A percentile compares a stretch with the other conserved stretches of the same genome.
These are phyloP conservation scores for Oreotrochilus melanogaster DNA, from an alignment of 2,113 vertebrate genomes.

Conservation along the genomic window DNA sequence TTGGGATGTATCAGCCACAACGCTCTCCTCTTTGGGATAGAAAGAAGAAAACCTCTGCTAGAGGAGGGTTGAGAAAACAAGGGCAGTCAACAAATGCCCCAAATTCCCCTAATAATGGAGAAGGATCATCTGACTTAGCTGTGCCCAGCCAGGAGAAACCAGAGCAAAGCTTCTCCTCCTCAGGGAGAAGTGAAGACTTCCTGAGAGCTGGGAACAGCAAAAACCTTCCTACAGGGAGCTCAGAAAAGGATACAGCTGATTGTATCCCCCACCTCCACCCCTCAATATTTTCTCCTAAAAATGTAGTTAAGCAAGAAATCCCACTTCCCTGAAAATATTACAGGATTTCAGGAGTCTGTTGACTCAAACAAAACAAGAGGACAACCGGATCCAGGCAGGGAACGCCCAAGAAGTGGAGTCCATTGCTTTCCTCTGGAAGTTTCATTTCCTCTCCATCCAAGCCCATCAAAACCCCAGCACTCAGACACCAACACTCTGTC, in stretches of 20 bases:
- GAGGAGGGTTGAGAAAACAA: background rate
- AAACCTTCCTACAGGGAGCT: background rate
- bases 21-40: background rate
- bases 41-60: background rate
- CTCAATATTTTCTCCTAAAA: background rate
- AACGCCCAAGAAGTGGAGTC: background rate
- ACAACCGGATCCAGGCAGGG: background rate
- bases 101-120: background rate
- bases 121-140: background rate
- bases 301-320: rapidly evolving
- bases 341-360: background rate
- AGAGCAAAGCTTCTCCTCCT: background rate
- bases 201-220: background rate
- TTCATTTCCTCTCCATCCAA: background rate
- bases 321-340: background rate
- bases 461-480: background rate
- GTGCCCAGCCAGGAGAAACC: background rate
- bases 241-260: background rate
- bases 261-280: too few species aligned
- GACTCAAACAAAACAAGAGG: background rate
- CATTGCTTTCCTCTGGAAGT: background rate
- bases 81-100: background rate
- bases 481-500: background rate
- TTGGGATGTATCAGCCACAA: background rate
- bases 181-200: background rate